These are phyloP conservation scores for Trachurus trachurus DNA, from an alignment of 2,797 vertebrate species.

Conservation along the genomic window DNA sequence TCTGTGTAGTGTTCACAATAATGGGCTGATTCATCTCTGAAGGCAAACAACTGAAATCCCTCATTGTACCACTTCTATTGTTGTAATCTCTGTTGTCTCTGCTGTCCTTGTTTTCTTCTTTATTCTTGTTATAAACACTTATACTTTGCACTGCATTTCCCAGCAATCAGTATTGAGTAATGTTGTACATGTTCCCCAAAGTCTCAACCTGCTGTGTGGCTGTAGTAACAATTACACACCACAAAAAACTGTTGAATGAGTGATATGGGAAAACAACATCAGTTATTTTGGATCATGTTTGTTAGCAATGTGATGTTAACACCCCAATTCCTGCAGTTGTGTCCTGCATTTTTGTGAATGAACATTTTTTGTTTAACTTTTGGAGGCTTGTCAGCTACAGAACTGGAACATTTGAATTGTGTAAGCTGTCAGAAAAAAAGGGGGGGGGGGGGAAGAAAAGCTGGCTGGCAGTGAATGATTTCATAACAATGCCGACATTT, in stretches of 20 bases:
- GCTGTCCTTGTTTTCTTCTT: background rate
- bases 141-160: constrained; percentile 7
- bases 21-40: constrained; percentile 51
- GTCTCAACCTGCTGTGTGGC: background rate
- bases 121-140: background rate
- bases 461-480: no score
- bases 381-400: no score
- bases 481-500: no score
- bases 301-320: no score
- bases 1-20: constrained; percentile 39
- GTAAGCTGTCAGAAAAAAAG: no score
- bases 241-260: background rate
- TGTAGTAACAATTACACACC: background rate
- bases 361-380: background rate
- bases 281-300: no score
- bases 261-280: background rate
- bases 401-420: no score
- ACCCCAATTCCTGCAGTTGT: background rate
- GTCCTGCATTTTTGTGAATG: background rate
- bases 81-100: constrained; percentile 13
- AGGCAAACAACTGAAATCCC: constrained; percentile 40
- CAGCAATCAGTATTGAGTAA: background rate
- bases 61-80: constrained; percentile 29
- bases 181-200: background rate
- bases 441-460: no score